Conservation (phyloP, 2,888 invertebrate species). For the Ceratothoa steindachneri region DNA sequence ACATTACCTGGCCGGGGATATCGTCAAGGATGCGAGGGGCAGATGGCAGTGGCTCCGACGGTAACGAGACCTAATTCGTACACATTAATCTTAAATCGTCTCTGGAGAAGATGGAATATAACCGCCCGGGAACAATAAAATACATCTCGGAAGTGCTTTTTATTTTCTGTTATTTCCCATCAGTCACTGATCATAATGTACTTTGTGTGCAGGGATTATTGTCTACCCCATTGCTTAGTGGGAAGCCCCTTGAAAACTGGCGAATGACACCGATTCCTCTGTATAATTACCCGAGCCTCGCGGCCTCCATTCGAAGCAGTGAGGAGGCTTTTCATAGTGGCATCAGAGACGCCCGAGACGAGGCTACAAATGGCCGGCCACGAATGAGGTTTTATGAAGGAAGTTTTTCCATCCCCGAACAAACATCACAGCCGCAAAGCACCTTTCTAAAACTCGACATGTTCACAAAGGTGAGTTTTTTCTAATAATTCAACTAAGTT, state of each 20-base stretch:
- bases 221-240: slow-evolving; percentile 30
- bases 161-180: too few species aligned
- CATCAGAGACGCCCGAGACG: not conserved
- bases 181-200: too few species aligned
- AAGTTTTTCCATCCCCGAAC: not conserved
- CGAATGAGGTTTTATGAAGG: not conserved
- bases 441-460: slow-evolving; percentile 51
- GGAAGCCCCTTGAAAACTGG: slow-evolving; percentile 32
- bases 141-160: too few species aligned
- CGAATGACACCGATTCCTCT: slow-evolving; percentile 37
- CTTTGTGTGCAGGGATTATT: slow-evolving; percentile 40
- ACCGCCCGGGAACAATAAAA: too few species aligned
- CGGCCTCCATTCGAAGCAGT: slow-evolving; percentile 1
- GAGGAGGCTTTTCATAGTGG: not conserved
- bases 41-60: too few species aligned
- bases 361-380: not conserved
- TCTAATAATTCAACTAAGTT: too few species aligned
- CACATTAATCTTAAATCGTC: too few species aligned
- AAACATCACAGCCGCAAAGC: slow-evolving; percentile 48
- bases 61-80: too few species aligned
- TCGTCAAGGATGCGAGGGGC: too few species aligned
- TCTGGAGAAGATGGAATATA: too few species aligned
- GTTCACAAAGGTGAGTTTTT: slow-evolving; percentile 52
- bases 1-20: too few species aligned
- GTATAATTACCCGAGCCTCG: slow-evolving; percentile 14